Evolutionary conservation across 2,797 vertebrate genomes (phyloP).

Genomic region (Enteromius afrohamiltoni): DNA sequence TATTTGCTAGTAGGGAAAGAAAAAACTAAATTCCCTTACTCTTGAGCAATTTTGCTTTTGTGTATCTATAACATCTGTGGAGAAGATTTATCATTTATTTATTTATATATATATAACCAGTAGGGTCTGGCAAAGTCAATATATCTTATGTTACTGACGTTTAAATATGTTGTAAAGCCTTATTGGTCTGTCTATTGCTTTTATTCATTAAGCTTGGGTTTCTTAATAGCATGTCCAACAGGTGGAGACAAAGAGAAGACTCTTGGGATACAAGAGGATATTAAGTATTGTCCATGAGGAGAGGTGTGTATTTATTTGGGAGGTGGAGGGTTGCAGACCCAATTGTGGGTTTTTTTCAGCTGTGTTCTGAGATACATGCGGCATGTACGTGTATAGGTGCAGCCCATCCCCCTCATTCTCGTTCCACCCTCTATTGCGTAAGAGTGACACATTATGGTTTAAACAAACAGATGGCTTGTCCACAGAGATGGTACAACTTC

Average conservation of each 20-base stretch:
- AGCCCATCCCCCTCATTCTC: constrained; percentile 49
- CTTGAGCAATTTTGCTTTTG: neutral
- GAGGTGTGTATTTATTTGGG: constrained; percentile 20
- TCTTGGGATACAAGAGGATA: constrained; percentile 49
- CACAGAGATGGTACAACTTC: constrained; percentile 76
- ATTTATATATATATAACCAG: neutral
- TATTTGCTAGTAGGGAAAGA: neutral
- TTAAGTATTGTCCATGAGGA: constrained; percentile 55
- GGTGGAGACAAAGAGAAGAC: constrained; percentile 55
- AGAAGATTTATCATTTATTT: neutral
- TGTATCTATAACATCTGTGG: neutral
- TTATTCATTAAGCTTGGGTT: constrained; percentile 8
- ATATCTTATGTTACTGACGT: neutral
- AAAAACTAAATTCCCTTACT: neutral
- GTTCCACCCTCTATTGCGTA: constrained; percentile 54
- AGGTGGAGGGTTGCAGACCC: constrained; percentile 48
- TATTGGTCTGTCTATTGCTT: constrained; percentile 5
- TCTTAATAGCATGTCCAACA: constrained; percentile 57
- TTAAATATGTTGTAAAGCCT: neutral
- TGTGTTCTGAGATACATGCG: constrained; percentile 15
- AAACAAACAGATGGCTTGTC: constrained; percentile 83
- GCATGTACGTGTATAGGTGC: constrained; percentile 46
- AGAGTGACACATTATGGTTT: constrained; percentile 78
- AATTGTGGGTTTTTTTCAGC: constrained; percentile 50
- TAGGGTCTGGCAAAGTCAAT: neutral